Conservation (phyloP, 2,888 invertebrate species). For the Mythimna vitellina region DNA sequence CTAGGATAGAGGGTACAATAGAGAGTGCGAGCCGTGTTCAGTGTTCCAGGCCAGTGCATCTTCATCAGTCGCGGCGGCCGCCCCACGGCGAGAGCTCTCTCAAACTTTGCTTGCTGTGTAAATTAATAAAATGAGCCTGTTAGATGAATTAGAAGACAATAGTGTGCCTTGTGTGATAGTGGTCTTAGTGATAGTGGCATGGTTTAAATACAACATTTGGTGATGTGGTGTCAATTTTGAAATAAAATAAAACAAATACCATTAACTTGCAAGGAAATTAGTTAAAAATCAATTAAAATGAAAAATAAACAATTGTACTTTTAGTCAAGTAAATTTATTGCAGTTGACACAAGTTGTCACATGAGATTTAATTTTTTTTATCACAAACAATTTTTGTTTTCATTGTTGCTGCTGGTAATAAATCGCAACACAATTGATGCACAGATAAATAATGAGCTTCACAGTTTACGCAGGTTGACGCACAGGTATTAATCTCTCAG, state of each 20-base stretch:
- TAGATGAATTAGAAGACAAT: conserved; percentile 61
- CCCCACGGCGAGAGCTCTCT: conserved; percentile 72
- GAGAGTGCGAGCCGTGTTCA: conserved; percentile 83
- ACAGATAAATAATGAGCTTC: conserved; percentile 32
- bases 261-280: not conserved
- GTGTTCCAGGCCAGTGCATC: conserved; percentile 86
- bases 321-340: conserved; percentile 46
- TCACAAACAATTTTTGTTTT: not conserved
- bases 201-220: conserved; percentile 38
- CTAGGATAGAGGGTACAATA: conserved; percentile 68
- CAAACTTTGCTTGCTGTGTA: conserved; percentile 67
- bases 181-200: conserved; percentile 65
- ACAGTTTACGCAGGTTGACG: conserved; percentile 70
- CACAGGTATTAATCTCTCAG: conserved; percentile 82
- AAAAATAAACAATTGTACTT: conserved; percentile 26
- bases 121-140: conserved; percentile 58
- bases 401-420: not conserved
- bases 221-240: conserved; percentile 26
- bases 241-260: conserved; percentile 1
- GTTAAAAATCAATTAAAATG: conserved; percentile 1
- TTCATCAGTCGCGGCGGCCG: conserved; percentile 81
- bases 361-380: conserved; percentile 18
- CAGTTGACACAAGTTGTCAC: conserved; percentile 31
- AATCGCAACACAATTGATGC: conserved; percentile 1
- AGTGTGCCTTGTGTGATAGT: conserved; percentile 57